phyloP scores from a whole-genome alignment of 2,113 vertebrate genomes.

The Equus przewalskii region DNA sequence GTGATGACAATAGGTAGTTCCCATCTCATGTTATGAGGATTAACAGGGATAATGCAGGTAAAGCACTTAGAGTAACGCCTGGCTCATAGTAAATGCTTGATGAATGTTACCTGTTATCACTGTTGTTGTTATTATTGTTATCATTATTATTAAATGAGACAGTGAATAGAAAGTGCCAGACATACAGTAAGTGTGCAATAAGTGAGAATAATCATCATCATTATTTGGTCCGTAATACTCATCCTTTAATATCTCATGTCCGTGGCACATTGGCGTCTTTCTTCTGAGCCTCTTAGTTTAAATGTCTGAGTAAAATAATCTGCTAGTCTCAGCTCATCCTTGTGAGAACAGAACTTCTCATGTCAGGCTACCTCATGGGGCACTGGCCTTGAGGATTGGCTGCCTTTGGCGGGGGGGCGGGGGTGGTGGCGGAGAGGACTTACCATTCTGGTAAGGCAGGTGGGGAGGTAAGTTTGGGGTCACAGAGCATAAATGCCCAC shows the following conservation, averaged over 20 bases:
- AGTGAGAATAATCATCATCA: background rate
- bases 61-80: background rate
- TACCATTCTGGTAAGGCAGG: background rate
- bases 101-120: background rate
- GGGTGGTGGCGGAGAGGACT: background rate
- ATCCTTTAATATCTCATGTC: slow-evolving; percentile 13
- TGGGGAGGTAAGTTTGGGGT: background rate
- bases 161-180: background rate
- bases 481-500: background rate
- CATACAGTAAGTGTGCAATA: background rate
- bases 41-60: background rate
- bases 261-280: background rate
- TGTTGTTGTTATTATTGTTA: background rate
- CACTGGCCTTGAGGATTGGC: background rate
- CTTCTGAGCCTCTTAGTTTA: slow-evolving; percentile 37
- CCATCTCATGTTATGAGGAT: background rate
- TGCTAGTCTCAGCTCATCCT: slow-evolving; percentile 3
- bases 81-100: background rate
- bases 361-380: background rate
- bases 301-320: background rate
- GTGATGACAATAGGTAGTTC: background rate
- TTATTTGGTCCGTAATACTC: background rate
- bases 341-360: background rate
- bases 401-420: background rate
- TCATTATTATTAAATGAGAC: background rate